Evolutionary conservation across 2,888 invertebrate species (phyloP), one percentile per base, ranked within the genome.

Genomic region (Drosophila differens): DNA sequence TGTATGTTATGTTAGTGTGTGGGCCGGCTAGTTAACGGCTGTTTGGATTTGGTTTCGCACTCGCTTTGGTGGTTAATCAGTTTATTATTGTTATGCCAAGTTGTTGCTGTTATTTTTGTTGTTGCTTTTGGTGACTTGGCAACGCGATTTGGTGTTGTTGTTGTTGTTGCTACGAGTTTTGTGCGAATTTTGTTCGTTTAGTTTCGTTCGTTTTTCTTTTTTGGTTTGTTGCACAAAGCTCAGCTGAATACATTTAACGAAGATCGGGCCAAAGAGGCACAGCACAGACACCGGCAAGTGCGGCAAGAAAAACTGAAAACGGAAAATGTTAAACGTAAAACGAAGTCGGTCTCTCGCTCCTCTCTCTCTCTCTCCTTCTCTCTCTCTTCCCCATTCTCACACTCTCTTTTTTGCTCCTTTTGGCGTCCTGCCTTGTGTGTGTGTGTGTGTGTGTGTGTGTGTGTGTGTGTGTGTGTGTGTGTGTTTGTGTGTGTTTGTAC

Each of bases 11-110:
- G 47, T 47, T 47, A 25, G 16, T 25, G 16, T 47, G 25, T 47
- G 16, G 9, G 47, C 16, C 81, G 81, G 78, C 78, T 81, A 77
- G 78, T 79, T 81, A 81, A 67, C 81, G 79, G 81, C 78, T 68
- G 52, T 77, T 81, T 65, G 63, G 41, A 57, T 81, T 78, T 80
- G 68, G 64, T 76, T 76, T 75, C 63, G 30, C 65, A 65, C 64
- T 64, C 54, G 44, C 71, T 70, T 76, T 66, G 65, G 66, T 76
- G 76, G 76, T 60, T 74, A 69, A 76, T 75, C 75, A 65, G 70
- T 80, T 66, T 51, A 64, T 53, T 64, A n/a, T 61, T 66, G 22
- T 55, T 30, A 51, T 51, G 19, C 30, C 12, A 14, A 30, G 16
- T 47, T 54, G 52, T 41, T 25, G 30, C 25, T 47, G 10, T 53